phyloP scores from a whole-genome alignment of 2,888 invertebrate genomes.

The Priocnemis perturbator region DNA sequence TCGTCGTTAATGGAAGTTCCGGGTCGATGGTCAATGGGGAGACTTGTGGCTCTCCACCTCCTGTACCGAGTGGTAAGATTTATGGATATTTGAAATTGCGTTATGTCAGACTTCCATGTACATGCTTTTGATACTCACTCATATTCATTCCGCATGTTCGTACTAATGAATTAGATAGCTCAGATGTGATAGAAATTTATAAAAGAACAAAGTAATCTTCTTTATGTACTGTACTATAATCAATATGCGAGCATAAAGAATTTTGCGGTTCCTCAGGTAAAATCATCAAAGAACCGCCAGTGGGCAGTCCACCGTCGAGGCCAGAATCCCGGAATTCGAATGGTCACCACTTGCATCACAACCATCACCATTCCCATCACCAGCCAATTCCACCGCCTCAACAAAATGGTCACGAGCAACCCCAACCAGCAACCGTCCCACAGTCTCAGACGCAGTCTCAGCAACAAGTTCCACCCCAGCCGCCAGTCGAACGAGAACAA shows the following conservation, averaged over 20 bases:
- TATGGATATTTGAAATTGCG: too few species aligned
- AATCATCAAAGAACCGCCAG: constrained; percentile 61
- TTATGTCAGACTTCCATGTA: too few species aligned
- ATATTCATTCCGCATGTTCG: too few species aligned
- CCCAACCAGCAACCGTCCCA: constrained; percentile 62
- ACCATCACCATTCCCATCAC: constrained; percentile 54
- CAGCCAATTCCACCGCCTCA: constrained; percentile 57
- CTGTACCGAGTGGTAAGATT: constrained; percentile 62
- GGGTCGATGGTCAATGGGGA: constrained; percentile 62
- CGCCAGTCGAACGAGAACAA: constrained; percentile 83
- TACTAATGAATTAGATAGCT: too few species aligned
- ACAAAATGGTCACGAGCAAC: constrained; percentile 62
- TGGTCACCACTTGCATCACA: constrained; percentile 49
- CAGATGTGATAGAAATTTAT: too few species aligned
- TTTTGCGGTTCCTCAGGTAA: constrained; percentile 42
- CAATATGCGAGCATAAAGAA: too few species aligned
- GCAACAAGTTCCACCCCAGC: constrained; percentile 62
- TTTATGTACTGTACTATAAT: too few species aligned
- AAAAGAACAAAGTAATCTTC: too few species aligned
- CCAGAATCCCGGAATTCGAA: constrained; percentile 63
- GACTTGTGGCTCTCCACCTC: constrained; percentile 62
- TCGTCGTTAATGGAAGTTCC: constrained; percentile 62
- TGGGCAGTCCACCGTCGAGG: constrained; percentile 62
- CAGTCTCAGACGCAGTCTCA: constrained; percentile 45
- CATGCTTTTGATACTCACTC: too few species aligned